phyloP scores from a whole-genome alignment of 2,888 invertebrate genomes.

The Myopa tessellatipennis region DNA sequence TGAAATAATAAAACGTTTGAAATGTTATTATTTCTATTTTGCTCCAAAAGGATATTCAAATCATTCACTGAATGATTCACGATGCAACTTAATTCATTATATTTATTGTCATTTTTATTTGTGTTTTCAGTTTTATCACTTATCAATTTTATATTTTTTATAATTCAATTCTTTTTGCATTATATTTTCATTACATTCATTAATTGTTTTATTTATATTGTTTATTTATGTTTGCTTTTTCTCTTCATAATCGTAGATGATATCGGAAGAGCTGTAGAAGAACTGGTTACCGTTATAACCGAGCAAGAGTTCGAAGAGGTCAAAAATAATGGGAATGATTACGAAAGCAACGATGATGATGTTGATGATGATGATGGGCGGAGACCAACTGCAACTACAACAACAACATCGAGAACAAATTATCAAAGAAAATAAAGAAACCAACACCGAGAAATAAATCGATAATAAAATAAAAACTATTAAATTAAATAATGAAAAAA shows the following conservation, averaged over 20 bases:
- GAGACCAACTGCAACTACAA: constrained; percentile 52
- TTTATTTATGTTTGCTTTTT: neutral
- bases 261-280: constrained; percentile 87
- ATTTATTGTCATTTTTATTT: too few species aligned
- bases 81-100: too few species aligned
- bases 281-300: constrained; percentile 89
- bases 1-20: too few species aligned
- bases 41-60: too few species aligned
- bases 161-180: neutral
- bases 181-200: neutral
- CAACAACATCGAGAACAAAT: constrained; percentile 54
- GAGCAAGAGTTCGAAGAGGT: constrained; percentile 74
- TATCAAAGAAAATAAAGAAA: constrained; percentile 43
- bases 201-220: neutral
- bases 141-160: too few species aligned
- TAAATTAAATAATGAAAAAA: neutral
- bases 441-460: constrained; percentile 11
- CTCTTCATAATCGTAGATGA: constrained; percentile 75
- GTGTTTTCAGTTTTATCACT: neutral
- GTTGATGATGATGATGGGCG: constrained; percentile 23
- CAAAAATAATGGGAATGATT: constrained; percentile 46
- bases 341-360: constrained; percentile 36
- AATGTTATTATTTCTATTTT: too few species aligned
- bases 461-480: constrained; percentile 25
- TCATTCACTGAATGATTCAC: too few species aligned